These are phyloP conservation scores for Antennarius maculatus DNA, from an alignment of 2,797 vertebrate genomes.

Conservation along the genomic window DNA sequence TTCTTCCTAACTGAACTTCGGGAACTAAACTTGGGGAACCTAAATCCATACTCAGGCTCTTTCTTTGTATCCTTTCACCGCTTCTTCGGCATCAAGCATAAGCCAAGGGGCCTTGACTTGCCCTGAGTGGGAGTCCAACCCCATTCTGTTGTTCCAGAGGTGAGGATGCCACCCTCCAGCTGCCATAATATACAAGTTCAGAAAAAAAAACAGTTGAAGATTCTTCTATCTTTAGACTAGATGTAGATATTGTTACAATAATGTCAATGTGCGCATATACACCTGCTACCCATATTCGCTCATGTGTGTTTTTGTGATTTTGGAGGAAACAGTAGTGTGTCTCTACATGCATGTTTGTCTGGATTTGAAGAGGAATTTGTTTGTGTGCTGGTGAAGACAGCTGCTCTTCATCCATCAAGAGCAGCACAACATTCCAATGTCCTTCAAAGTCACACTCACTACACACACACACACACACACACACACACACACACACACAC, in stretches of 20 bases:
- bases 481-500: background rate
- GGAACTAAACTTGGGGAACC: no score
- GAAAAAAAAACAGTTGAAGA: no score
- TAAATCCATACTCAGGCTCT: no score
- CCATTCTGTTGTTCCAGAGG: no score
- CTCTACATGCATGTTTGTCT: background rate
- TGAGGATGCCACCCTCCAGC: no score
- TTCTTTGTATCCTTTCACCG: no score
- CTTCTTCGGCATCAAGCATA: no score
- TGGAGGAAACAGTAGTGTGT: background rate
- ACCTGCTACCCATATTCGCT: background rate
- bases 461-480: background rate
- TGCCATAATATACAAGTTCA: no score
- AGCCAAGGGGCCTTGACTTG: no score
- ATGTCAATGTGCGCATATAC: background rate
- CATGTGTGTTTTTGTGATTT: background rate
- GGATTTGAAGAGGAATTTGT: slow-evolving; percentile 19
- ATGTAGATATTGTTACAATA: background rate
- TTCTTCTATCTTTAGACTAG: no score
- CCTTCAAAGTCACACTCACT: slow-evolving; percentile 42
- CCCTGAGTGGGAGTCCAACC: no score
- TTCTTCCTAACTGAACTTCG: no score
- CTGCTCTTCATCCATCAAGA: slow-evolving; percentile 60
- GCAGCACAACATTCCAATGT: slow-evolving; percentile 39
- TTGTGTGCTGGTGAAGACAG: slow-evolving; percentile 44